Evolutionary conservation across 2,888 invertebrate species (phyloP).

Genomic region (Laothoe populi): DNA sequence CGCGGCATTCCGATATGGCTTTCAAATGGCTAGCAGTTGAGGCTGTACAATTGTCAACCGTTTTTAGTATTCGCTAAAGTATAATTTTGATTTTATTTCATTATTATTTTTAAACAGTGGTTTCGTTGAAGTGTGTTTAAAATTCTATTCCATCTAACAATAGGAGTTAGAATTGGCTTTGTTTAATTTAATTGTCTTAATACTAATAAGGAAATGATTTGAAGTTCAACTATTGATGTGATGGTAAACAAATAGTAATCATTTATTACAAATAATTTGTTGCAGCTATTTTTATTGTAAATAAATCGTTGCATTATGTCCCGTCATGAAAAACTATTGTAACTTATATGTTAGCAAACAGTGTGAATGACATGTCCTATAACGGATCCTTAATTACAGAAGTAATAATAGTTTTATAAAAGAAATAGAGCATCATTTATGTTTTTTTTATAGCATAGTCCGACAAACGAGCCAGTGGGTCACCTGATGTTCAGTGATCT

Average conservation of each 20-base stretch:
- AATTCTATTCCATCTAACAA: neutral
- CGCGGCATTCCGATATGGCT: constrained; percentile 19
- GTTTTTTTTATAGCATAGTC: too few relatives aligned
- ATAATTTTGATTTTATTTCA: neutral
- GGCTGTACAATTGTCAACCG: neutral
- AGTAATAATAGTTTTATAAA: too few relatives aligned
- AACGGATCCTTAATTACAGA: too few relatives aligned
- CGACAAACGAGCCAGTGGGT: too few relatives aligned
- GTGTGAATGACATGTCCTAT: too few relatives aligned
- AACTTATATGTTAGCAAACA: too few relatives aligned
- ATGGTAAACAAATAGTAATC: neutral
- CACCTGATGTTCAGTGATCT: too few relatives aligned
- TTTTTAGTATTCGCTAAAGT: neutral
- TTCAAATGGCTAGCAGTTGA: constrained; percentile 11
- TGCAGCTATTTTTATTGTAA: too few relatives aligned
- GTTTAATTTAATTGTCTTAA: constrained; percentile 1
- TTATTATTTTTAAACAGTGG: neutral
- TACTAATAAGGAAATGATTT: neutral
- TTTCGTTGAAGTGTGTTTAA: neutral
- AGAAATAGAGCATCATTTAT: too few relatives aligned
- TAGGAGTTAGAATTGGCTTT: neutral
- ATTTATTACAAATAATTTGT: too few relatives aligned
- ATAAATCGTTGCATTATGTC: too few relatives aligned
- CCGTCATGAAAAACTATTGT: too few relatives aligned
- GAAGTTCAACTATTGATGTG: neutral